phyloP scores from a whole-genome alignment of 2,113 vertebrate genomes.

The Platichthys stellatus region DNA sequence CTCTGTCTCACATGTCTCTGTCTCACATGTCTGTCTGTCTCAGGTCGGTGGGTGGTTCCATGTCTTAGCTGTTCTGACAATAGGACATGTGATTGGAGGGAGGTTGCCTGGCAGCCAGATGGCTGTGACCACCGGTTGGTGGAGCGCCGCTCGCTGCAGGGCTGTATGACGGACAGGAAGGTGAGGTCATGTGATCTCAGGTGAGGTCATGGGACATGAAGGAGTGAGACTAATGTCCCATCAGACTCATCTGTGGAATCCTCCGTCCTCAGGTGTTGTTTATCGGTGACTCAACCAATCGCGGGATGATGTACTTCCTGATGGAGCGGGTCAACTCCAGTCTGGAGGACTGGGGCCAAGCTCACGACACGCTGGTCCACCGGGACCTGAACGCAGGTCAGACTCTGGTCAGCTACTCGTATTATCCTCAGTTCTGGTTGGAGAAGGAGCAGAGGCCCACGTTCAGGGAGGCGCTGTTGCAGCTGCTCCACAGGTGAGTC shows the following conservation, averaged over 20 bases:
- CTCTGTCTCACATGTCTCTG: background rate
- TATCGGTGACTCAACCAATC: slow-evolving; percentile 96
- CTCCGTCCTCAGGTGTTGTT: slow-evolving; percentile 87
- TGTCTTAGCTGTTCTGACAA: slow-evolving; percentile 97
- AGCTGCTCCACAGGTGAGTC: slow-evolving; percentile 88
- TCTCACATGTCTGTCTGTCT: background rate
- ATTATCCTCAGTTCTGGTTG: slow-evolving; percentile 97
- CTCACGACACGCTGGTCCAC: slow-evolving; percentile 88
- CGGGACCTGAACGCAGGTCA: slow-evolving; percentile 87
- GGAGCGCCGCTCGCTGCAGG: slow-evolving; percentile 84
- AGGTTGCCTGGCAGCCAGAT: slow-evolving; percentile 91
- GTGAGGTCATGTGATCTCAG: slow-evolving; percentile 70
- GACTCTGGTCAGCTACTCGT: slow-evolving; percentile 90
- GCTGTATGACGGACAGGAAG: slow-evolving; percentile 88
- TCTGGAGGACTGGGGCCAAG: slow-evolving; percentile 91
- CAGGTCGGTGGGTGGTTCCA: slow-evolving; percentile 95
- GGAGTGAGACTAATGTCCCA: background rate
- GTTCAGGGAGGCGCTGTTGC: slow-evolving; percentile 89
- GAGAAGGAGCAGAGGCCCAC: slow-evolving; percentile 83
- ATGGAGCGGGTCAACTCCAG: slow-evolving; percentile 92
- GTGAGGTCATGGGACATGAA: background rate
- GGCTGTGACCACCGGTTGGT: slow-evolving; percentile 84
- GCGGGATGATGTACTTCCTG: slow-evolving; percentile 98
- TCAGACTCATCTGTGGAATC: background rate
- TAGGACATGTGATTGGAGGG: slow-evolving; percentile 96